Base-by-base conservation (phyloP, 2,113 vertebrate genomes). In the Urocolius indicus region DNA sequence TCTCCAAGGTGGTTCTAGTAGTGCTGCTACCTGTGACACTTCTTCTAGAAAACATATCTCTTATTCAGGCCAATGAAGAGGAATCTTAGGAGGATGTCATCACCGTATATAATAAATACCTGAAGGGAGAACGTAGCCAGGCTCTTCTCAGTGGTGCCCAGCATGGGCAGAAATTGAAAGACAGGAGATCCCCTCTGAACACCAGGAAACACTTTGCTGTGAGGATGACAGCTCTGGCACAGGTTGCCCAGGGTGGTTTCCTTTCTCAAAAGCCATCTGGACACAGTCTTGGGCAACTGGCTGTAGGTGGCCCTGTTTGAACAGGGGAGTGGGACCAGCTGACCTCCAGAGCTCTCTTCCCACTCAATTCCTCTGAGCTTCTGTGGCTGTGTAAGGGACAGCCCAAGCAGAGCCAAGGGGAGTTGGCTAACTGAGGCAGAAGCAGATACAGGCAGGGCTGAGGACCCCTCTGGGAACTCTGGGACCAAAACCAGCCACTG, bases 341-440 rank as follows among this genome's bases (percentile, higher is more conserved):
- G 51, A n/a, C 3, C 14, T 66, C 38, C 36, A 66, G 32, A 54
- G 17, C 21, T 54, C 20, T 17, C 24, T 65, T 52, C 38, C 45
- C 3, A 54, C 20, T 55, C 83, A 68, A 6, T 6, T 30, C 15
- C 48, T 29, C 34, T 80, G 61, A 1, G 0, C 23, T 61, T 80
- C 30, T 34, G 24, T 43, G 29, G 23, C 30, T 87, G 21, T 45
- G 18, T 36, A 43, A 45, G 14, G 30, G 46, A 9, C n/a, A 66
- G 51, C 27, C 43, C 63, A 52, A 62, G 36, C 24, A 74, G 19
- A 49, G 13, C 13, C 36, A 57, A 51, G 13, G 52, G 32, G 11
- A 82, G 27, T 18, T 51, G 17, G 10, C 18, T 69, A 1, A 0
- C 22, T 1, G 3, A 62, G 43, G 55, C 1, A 0, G 18, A 5